Evolutionary conservation across 2,888 invertebrate species (phyloP), one percentile per base, ranked within the genome.

Genomic region (Leptinotarsa juncta): DNA sequence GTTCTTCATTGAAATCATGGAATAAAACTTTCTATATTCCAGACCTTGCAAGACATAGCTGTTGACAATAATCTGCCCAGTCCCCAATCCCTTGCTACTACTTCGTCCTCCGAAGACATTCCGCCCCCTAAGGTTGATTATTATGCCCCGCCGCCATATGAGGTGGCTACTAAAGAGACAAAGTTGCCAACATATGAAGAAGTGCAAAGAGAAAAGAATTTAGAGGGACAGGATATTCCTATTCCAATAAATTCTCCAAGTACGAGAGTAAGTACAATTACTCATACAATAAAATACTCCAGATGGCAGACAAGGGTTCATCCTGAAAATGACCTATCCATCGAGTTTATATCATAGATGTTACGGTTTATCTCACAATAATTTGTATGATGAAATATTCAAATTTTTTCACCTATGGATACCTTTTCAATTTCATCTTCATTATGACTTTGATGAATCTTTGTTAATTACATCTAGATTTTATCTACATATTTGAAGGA

Each of bases 181-280:
- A 96, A 96, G 88, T 89, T 97, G 83, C 97, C 96, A 5, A 95
- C 96, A 16, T 97, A 97, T 86, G 97, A 97, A 87, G 97, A 97
- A 87, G 97, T 97, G 69, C 95, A 97, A 87, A 90, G 95, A 82
- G 95, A 96, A 85, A 97, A 97, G 86, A 92, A 93, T 81, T 87
- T 94, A 82, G 94, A 95, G 84, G 94, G 93, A 66, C 84, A 85
- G 49, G 94, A 94, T 69, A 76, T 81, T 49, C 79, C 82, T 12
- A 76, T 82, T 50, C 81, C 83, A 2, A 78, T 82, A 32, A 79
- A 77, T 65, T 74, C 77, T 23, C 80, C 82, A 23, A 75, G 76
- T 49, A 62, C 81, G n/a, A 78, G 82, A 73, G 83, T 83, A 78
- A 71, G 48, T 72, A 10, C 42, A 42, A 42, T 42, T 42, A 42